Conservation (phyloP, 1,140 invertebrate species). For the Pachypeltis micranthus region DNA sequence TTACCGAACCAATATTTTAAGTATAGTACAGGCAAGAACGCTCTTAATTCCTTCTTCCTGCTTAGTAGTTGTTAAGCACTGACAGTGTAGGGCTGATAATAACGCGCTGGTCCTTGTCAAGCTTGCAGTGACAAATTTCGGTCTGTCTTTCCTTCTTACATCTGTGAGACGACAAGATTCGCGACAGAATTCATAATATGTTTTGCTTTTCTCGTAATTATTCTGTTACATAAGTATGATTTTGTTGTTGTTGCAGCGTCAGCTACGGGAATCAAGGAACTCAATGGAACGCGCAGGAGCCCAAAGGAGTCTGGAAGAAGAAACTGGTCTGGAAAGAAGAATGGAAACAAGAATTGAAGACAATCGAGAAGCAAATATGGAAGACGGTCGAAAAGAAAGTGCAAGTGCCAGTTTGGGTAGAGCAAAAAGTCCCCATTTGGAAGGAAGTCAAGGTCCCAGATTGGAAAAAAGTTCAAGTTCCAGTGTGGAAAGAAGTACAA, state of each 20-base stretch:
- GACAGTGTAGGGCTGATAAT: too few relatives aligned
- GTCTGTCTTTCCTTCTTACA: too few relatives aligned
- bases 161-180: too few relatives aligned
- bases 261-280: slow-evolving; percentile 28
- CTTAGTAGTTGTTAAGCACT: too few relatives aligned
- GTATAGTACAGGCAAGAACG: too few relatives aligned
- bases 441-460: slow-evolving; percentile 28
- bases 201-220: too few relatives aligned
- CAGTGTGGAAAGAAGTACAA: slow-evolving; percentile 51
- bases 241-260: slow-evolving; percentile 11
- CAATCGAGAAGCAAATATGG: slow-evolving; percentile 37
- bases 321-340: slow-evolving; percentile 37
- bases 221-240: too few relatives aligned
- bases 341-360: slow-evolving; percentile 39
- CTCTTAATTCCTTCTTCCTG: too few relatives aligned
- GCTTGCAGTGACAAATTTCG: too few relatives aligned
- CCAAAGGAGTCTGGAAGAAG: slow-evolving; percentile 42
- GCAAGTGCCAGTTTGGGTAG: slow-evolving; percentile 46
- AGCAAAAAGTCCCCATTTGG: slow-evolving; percentile 33
- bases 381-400: slow-evolving; percentile 50
- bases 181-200: too few relatives aligned
- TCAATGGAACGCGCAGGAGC: slow-evolving; percentile 34
- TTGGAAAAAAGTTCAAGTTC: slow-evolving; percentile 41
- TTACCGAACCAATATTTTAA: too few relatives aligned
- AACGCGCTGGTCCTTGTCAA: too few relatives aligned